These are phyloP conservation scores for Operophtera brumata DNA, from an alignment of 2,888 invertebrate species.

Conservation along the genomic window DNA sequence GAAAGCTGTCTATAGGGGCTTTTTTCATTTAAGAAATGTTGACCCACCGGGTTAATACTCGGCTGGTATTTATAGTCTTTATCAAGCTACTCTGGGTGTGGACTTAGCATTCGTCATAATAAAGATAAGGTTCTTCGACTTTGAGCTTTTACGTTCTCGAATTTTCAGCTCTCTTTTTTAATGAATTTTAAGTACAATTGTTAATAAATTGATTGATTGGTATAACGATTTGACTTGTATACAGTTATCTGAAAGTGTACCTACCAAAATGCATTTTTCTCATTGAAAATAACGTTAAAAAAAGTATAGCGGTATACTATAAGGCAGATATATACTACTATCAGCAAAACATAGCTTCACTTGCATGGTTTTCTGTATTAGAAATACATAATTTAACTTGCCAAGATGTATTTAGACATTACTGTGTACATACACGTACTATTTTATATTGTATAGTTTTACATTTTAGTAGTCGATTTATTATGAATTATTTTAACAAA, in stretches of 20 bases:
- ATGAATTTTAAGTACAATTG: slow-evolving; percentile 20
- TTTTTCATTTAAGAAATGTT: slow-evolving; percentile 4
- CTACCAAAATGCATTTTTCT: too few species aligned
- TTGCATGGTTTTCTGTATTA: slow-evolving; percentile 2
- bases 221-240: slow-evolving; percentile 1
- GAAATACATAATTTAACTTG: slow-evolving; percentile 12
- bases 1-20: slow-evolving; percentile 8
- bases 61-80: slow-evolving; percentile 13
- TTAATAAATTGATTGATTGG: slow-evolving; percentile 10
- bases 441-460: neutral
- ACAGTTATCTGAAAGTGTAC: neutral
- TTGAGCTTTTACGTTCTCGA: slow-evolving; percentile 27
- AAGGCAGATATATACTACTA: neutral
- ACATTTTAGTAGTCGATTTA: neutral
- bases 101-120: slow-evolving; percentile 20
- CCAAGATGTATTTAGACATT: slow-evolving; percentile 16
- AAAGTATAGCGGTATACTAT: slow-evolving; percentile 1
- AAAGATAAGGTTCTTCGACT: slow-evolving; percentile 6
- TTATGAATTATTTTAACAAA: neutral
- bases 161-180: slow-evolving; percentile 32
- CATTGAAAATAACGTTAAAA: neutral
- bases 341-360: slow-evolving; percentile 16
- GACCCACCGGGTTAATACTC: slow-evolving; percentile 10
- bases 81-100: slow-evolving; percentile 24
- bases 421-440: neutral